phyloP scores from a whole-genome alignment of 1,140 invertebrate genomes.

The Drosophila biarmipes region DNA sequence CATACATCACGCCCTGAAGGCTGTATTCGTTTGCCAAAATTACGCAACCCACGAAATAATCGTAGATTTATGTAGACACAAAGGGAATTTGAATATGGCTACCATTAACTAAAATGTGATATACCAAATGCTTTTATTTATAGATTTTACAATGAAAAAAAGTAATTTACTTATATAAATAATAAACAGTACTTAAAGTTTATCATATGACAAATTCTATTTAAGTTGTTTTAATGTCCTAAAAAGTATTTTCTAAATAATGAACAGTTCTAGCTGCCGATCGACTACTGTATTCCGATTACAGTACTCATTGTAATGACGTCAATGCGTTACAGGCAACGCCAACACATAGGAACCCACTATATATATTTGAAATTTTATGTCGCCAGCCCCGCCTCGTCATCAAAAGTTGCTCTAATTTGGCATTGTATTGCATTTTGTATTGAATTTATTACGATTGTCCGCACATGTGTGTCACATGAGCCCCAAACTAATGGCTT shows the following conservation, averaged over 20 bases:
- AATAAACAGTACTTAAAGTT: too few species aligned
- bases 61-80: neutral
- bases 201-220: neutral
- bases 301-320: conserved; percentile 29
- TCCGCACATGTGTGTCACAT: conserved; percentile 9
- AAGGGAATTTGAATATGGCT: neutral
- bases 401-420: conserved; percentile 68
- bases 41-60: neutral
- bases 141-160: too few species aligned
- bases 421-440: conserved; percentile 54
- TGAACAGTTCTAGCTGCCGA: neutral
- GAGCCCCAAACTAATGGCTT: conserved; percentile 45
- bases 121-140: too few species aligned
- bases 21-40: conserved; percentile 1
- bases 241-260: too few species aligned
- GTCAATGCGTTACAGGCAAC: conserved; percentile 24
- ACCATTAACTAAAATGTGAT: neutral
- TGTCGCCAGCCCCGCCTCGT: conserved; percentile 28
- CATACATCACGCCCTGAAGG: conserved; percentile 38
- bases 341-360: conserved; percentile 31
- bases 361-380: conserved; percentile 10
- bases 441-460: conserved; percentile 56
- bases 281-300: conserved; percentile 11
- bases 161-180: too few species aligned
- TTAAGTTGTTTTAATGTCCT: neutral